These are phyloP conservation scores for Scaptomyza tumidula DNA, from an alignment of 2,888 invertebrate genomes.

Conservation along the genomic window DNA sequence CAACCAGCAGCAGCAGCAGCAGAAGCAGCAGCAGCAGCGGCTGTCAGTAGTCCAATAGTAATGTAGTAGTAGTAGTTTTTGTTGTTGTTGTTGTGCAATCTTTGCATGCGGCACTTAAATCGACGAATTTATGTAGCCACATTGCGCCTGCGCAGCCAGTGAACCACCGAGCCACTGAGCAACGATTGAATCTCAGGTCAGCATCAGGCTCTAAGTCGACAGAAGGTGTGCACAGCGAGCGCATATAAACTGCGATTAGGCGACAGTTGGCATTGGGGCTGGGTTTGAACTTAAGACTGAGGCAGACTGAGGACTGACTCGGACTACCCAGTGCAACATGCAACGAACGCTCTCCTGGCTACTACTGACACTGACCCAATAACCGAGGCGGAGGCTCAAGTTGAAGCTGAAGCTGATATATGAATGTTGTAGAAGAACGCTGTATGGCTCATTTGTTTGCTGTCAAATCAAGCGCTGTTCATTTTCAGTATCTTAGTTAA, in stretches of 20 bases:
- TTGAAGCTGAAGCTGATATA: slow-evolving; percentile 2
- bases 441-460: not conserved
- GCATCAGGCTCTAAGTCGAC: slow-evolving; percentile 58
- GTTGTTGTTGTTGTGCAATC: slow-evolving; percentile 62
- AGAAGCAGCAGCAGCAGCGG: not conserved
- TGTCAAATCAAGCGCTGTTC: not conserved
- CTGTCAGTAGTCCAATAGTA: slow-evolving; percentile 38
- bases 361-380: slow-evolving; percentile 65
- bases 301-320: not conserved
- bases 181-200: slow-evolving; percentile 28
- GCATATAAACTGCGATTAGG: slow-evolving; percentile 83
- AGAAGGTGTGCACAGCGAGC: slow-evolving; percentile 76
- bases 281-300: not conserved
- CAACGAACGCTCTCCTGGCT: slow-evolving; percentile 18
- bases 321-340: slow-evolving; percentile 9
- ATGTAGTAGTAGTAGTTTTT: slow-evolving; percentile 4
- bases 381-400: slow-evolving; percentile 44
- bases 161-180: slow-evolving; percentile 44
- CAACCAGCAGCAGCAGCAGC: slow-evolving; percentile 25
- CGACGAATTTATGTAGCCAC: slow-evolving; percentile 77
- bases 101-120: slow-evolving; percentile 76
- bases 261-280: slow-evolving; percentile 71
- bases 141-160: slow-evolving; percentile 70
- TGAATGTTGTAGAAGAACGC: not conserved
- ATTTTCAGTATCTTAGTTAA: not conserved